Evolutionary conservation across 2,888 invertebrate genomes (phyloP), one percentile per base, ranked within the genome.

Genomic region (Caenorhabditis sp.): DNA sequence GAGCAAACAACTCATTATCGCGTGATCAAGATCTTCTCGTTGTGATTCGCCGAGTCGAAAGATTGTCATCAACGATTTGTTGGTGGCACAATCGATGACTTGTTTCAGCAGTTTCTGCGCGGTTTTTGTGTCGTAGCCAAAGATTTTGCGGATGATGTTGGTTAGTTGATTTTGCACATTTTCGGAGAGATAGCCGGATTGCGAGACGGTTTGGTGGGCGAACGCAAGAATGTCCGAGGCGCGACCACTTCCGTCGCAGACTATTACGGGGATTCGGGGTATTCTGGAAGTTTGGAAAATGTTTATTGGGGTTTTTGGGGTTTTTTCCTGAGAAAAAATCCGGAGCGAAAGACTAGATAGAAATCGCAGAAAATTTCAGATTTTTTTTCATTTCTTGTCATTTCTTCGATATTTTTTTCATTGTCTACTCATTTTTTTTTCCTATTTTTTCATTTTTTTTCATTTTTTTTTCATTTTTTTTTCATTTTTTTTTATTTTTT

Each of bases 161-260:
- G 95, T 91, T 79, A 97, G 91, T 90, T 95, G 95, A 82, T 95
- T 95, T 76, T 93, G 91, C 92, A 96, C 93, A 43, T 93, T 93
- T 88, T 95, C 95, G 81, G 95, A 90, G 64, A 95, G 90, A 0
- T 88, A 88, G 83, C 84, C 85, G 53, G 84, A 76, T 8, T 83
- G 84, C 23, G 82, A 79, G 27, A 88, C 26, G 71, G 91, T 94
- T 93, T 94, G 94, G 90, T 95, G 94, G 84, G 94, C 93, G 89
- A 95, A 95, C 74, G 95, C 94, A 76, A 96, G 92, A 83, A 96
- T 92, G 89, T 96, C 95, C n/a, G 97, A 95, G 1, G 97, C 96
- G 81, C 97, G 91, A 27, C 97, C 97, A 79, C 95, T 96, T 58
- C 97, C 85, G 61, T 85, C 86, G 64, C 85, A 86, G 17, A 87